Base-by-base conservation (phyloP, 2,113 vertebrate genomes). In the Micronisus gabar region DNA sequence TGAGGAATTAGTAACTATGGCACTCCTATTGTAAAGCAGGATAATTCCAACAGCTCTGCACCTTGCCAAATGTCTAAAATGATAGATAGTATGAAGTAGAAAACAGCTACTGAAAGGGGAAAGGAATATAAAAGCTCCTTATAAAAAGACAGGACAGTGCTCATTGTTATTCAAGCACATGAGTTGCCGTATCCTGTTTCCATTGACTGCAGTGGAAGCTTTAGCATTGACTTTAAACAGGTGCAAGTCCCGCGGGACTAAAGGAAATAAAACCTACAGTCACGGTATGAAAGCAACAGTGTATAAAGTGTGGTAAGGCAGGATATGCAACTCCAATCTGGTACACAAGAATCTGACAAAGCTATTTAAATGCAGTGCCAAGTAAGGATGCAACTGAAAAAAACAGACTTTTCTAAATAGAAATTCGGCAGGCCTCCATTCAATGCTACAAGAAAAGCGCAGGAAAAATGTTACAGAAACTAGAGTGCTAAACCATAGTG, bases 191-290 rank as follows among this genome's bases (percentile, higher is more conserved):
- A 96, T 97, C 96, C 96, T 96, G 96, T 68, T 90, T 67, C 80
- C 65, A 78, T 5, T 86, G 80, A 95, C 68, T 68, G 59, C 65
- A 81, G 62, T 78, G 80, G 93, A 96, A 85, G 90, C 88, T 92
- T 83, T 26, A 94, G 67, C 88, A 93, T 93, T 96, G 92, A 95
- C 94, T 88, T 78, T 80, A 67, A 95, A 93, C 96, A 97, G 95
- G 93, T 97, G 95, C 97, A 95, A 87, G 88, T 85, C 93, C 70
- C 88, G 32, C 4, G 86, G 84, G 88, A 91, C 72, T 74, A 34
- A 91, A 83, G 48, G 61, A 68, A 97, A 97, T 91, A 96, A 96
- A 97, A 96, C 1, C 2, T 84, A 47, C 95, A 95, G 92, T 96
- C 95, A 95, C 0, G 0, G 58, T 65, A 94, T 96, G 86, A 97